phyloP scores from a whole-genome alignment of 2,888 invertebrate species.

The Cheilosia pagana region DNA sequence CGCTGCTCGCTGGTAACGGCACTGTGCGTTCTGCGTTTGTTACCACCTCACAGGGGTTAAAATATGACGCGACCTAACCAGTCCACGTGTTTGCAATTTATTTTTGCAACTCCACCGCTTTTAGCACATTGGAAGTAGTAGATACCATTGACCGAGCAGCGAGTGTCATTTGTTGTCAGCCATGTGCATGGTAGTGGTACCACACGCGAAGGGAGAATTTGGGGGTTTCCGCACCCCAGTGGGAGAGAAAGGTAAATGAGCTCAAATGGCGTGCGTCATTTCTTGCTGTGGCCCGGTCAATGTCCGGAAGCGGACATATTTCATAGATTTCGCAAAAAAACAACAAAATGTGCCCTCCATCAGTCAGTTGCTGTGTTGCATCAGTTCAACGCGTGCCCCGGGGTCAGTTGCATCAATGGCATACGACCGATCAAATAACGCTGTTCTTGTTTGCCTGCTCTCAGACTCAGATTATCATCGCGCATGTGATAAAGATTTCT shows the following conservation, averaged over 20 bases:
- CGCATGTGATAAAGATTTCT: slow-evolving; percentile 23
- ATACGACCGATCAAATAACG: slow-evolving; percentile 5
- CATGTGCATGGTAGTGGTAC: not conserved
- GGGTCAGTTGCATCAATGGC: slow-evolving; percentile 42
- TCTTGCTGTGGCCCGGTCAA: not conserved
- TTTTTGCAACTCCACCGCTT: not conserved
- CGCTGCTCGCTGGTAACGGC: not conserved
- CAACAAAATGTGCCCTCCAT: not conserved
- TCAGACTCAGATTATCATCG: not conserved
- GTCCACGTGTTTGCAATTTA: slow-evolving; percentile 31
- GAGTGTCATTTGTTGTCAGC: no score
- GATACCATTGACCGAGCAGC: not conserved
- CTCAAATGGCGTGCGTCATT: not conserved
- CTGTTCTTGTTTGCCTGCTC: not conserved
- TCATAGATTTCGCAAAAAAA: not conserved
- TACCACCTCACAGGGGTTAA: not conserved
- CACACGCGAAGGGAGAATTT: not conserved
- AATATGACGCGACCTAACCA: not conserved
- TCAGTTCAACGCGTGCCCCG: not conserved
- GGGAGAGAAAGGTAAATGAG: not conserved
- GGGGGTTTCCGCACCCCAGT: not conserved
- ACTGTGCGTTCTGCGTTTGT: no score
- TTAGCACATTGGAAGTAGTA: not conserved
- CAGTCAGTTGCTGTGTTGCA: not conserved
- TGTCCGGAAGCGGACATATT: not conserved